phyloP scores from a whole-genome alignment of 2,888 invertebrate genomes.

The Harmothoe impar region DNA sequence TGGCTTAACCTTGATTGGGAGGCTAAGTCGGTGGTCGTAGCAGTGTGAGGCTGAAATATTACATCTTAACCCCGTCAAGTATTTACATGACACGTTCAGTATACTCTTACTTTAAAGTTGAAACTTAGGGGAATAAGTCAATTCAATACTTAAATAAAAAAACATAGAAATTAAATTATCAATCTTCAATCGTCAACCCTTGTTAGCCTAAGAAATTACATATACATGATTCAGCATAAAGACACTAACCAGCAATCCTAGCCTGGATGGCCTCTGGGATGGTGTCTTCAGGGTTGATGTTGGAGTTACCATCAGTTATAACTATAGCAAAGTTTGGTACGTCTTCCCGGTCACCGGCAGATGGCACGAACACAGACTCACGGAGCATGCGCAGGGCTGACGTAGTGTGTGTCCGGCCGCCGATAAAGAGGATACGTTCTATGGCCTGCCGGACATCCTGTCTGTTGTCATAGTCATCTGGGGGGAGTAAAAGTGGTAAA shows the following conservation, averaged over 20 bases:
- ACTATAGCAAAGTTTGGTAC: conserved; percentile 77
- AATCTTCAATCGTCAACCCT: no score
- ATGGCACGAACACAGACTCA: conserved; percentile 72
- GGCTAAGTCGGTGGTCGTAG: no score
- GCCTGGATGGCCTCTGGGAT: conserved; percentile 75
- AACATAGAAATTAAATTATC: no score
- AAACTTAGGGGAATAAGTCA: no score
- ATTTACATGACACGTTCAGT: no score
- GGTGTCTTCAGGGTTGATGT: conserved; percentile 77
- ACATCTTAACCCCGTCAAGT: no score
- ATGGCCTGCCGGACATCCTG: conserved; percentile 75
- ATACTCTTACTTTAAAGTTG: no score
- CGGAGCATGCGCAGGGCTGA: conserved; percentile 76
- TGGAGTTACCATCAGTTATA: conserved; percentile 79
- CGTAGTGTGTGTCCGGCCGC: conserved; percentile 78
- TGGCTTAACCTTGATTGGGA: no score
- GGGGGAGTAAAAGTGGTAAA: background rate
- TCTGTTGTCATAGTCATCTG: conserved; percentile 70
- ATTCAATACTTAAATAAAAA: no score
- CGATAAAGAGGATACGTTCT: conserved; percentile 74
- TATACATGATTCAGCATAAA: no score
- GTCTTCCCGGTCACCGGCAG: conserved; percentile 75
- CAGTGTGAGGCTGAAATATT: no score
- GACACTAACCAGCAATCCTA: conserved; percentile 20
- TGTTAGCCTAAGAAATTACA: no score